Base-by-base conservation (phyloP, 2,888 invertebrate species). In the Cloeon dipterum region DNA sequence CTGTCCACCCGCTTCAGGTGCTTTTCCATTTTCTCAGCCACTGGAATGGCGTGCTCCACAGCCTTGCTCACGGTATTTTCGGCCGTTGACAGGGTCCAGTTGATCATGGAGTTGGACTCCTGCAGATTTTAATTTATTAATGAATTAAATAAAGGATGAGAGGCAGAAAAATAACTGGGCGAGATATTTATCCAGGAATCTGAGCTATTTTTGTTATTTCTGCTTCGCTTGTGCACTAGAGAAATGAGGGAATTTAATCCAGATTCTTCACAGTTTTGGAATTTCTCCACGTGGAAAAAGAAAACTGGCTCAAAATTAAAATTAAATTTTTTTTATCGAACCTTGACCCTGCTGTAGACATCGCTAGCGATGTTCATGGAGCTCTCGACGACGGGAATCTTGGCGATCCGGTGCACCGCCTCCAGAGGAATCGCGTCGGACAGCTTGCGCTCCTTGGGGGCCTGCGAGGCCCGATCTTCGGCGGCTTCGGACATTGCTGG, bases 311-410 rank as follows among this genome's bases (percentile, higher is more conserved):
- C n/a, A n/a, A n/a, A n/a, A n/a, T n/a, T n/a, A n/a, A n/a, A n/a
- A n/a, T n/a, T n/a, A n/a, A n/a, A n/a, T n/a, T n/a, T n/a, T n/a
- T n/a, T n/a, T n/a, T n/a, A n/a, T n/a, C n/a, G n/a, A n/a, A n/a
- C 81, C 65, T 82, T 83, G 35, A 88, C 71, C 51, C 58, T 73
- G 41, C 60, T 61, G 52, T 88, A 88, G 37, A 81, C 57, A 48
- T 68, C 68, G 49, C 74, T 74, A 1, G 78, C 81, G 40, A 74
- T 72, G 37, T 64, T 68, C 47, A 78, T 69, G 32, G 83, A 69
- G 25, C 73, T 69, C 51, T 75, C 81, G n/a, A 88, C 74, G 39
- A 88, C 69, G 0, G 88, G 88, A 34, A 88, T 67, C 44, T 70
- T 73, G 10, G 72, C 68, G 32, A 88, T 71, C 43, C 82, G 64